Conservation (phyloP, 1,140 invertebrate genomes). For the Drosophila leontia region DNA sequence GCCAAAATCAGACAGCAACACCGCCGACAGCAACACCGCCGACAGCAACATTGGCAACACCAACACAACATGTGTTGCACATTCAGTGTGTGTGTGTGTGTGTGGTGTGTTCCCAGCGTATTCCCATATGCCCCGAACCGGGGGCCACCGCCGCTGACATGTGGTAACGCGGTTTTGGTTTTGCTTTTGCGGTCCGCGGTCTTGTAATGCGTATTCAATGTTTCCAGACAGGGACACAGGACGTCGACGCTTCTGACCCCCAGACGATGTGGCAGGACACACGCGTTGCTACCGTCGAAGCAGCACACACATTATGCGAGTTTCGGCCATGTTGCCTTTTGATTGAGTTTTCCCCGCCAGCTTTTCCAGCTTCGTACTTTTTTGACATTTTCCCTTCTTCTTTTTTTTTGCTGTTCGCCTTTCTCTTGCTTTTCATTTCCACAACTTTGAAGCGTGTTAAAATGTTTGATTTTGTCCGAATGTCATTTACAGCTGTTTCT, state of each 20-base stretch:
- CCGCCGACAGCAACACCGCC: conserved; percentile 29
- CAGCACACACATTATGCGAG: conserved; percentile 69
- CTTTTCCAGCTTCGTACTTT: conserved; percentile 66
- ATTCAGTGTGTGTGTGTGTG: conserved; percentile 44
- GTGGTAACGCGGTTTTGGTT: conserved; percentile 82
- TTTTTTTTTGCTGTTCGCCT: conserved; percentile 21
- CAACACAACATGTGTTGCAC: conserved; percentile 80
- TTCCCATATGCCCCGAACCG: conserved; percentile 77
- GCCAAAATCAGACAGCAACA: conserved; percentile 68
- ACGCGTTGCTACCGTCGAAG: conserved; percentile 50
- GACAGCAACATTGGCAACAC: conserved; percentile 27
- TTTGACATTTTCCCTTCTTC: conserved; percentile 65
- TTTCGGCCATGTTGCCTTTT: conserved; percentile 70
- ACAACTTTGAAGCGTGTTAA: conserved; percentile 78
- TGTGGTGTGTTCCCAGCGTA: conserved; percentile 34
- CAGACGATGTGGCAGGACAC: conserved; percentile 70
- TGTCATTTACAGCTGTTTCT: conserved; percentile 79
- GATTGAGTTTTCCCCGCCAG: conserved; percentile 75
- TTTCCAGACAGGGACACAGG: conserved; percentile 63
- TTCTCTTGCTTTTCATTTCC: conserved; percentile 35
- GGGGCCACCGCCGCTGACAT: conserved; percentile 66
- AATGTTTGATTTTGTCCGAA: conserved; percentile 81
- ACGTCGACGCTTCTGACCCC: conserved; percentile 65
- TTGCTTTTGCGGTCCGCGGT: conserved; percentile 71
- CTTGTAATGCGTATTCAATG: conserved; percentile 83